Percentiles rank a stretch among this genome's conserved stretches.
Conservation (phyloP, 2,113 vertebrate species). For the Enhydra lutris region DNA sequence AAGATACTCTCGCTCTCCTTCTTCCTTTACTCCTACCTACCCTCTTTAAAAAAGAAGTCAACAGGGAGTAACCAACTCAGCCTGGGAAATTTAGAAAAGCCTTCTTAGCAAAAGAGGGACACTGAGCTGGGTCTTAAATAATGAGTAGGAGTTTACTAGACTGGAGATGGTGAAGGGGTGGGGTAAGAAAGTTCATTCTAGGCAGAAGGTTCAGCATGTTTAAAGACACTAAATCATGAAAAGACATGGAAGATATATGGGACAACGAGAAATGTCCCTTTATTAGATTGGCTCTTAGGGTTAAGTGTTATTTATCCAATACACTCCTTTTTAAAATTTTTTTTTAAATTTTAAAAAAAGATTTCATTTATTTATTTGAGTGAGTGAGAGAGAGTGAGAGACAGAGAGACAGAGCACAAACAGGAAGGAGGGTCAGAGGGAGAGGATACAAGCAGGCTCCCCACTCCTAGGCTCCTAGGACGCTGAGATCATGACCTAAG, state of each 20-base stretch:
- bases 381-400: no score
- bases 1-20: neutral
- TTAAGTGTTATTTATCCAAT: neutral
- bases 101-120: neutral
- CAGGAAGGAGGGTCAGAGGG: no score
- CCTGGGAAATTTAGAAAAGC: neutral
- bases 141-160: neutral
- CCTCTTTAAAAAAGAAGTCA: neutral
- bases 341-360: neutral
- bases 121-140: neutral
- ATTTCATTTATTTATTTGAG: no score
- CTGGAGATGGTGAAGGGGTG: neutral
- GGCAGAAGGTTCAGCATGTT: neutral
- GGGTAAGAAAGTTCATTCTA: neutral
- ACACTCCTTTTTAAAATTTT: neutral
- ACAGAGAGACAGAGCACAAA: no score
- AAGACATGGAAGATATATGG: neutral
- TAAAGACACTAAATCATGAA: neutral
- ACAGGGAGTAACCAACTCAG: neutral
- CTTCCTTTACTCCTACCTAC: neutral
- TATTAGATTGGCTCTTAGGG: neutral
- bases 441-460: no score
- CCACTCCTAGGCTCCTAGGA: no score
- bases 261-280: slow-evolving; percentile 4
- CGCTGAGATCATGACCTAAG: no score